Percentiles rank a stretch among this genome's conserved stretches.
phyloP scores from a whole-genome alignment of 92 coral and sea anemone species.

The Blastomussa wellsi region DNA sequence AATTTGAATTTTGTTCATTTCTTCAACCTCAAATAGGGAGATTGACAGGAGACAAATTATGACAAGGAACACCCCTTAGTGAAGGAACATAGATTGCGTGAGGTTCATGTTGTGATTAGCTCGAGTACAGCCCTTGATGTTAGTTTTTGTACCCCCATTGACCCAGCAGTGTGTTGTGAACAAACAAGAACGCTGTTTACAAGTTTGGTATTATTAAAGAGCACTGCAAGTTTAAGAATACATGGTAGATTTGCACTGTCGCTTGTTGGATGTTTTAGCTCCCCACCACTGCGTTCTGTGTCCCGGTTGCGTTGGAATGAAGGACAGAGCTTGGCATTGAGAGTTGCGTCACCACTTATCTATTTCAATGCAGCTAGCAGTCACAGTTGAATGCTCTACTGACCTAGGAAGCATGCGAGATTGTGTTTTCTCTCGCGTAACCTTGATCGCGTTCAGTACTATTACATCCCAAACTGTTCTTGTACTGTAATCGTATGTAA shows the following conservation, averaged over 20 bases:
- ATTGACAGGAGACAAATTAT: slow-evolving; percentile 1
- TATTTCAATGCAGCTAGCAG: neutral
- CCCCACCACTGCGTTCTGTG: neutral
- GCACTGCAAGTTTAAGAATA: neutral
- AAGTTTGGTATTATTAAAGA: neutral
- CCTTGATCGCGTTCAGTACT: neutral
- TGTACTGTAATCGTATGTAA: neutral
- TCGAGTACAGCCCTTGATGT: slow-evolving; percentile 20
- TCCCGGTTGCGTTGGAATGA: neutral
- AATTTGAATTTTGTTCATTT: neutral
- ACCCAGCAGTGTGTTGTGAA: slow-evolving; percentile 11
- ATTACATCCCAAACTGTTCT: neutral
- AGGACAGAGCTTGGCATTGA: slow-evolving; percentile 11
- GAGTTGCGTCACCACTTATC: neutral
- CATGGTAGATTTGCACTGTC: neutral
- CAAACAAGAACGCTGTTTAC: slow-evolving; percentile 16
- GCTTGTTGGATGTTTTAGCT: neutral
- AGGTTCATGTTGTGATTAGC: slow-evolving; percentile 25
- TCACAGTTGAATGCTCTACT: slow-evolving; percentile 7
- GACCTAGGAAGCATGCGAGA: neutral
- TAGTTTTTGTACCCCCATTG: slow-evolving; percentile 15
- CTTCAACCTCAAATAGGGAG: slow-evolving; percentile 1
- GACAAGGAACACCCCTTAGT: slow-evolving; percentile 18
- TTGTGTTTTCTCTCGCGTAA: slow-evolving; percentile 2
- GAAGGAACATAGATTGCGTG: slow-evolving; percentile 24